Base-by-base conservation (phyloP, 2,888 invertebrate genomes). In the Conomelus anceps region DNA sequence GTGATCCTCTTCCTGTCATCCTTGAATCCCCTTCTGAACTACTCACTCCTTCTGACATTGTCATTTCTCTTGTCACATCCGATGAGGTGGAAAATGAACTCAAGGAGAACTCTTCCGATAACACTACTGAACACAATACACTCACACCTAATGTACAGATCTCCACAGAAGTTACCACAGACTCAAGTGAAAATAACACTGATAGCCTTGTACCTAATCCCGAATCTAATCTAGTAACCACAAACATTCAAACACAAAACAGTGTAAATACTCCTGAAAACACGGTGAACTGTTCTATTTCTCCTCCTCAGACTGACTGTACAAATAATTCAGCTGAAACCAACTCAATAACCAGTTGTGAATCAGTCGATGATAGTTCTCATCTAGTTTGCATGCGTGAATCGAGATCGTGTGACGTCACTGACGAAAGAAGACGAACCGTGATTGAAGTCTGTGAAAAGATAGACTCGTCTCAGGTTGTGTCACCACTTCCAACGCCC, bases 1-100 rank as follows among this genome's bases (percentile, higher is more conserved):
- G 89, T 89, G 90, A 91, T 84, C 90, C 90, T 84, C 90, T 91
- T 84, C 91, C 91, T 89, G 90, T 91, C 22, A 91, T 91, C 86
- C 91, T 90, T 23, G 91, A 91, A 88, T 90, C 89, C 86, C 89
- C 90, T 84, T 90, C 90, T 23, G 91, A 91, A 90, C 90, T 90
- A 87, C 22, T 89, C 84, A 89, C 89, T 85, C 85, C 84, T 88
- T 88, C 85, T 88, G 88, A 88, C 22, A 88, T 88, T 85, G 22
- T 29, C 34, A 22, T 86, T 22, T 86, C 86, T 20, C 29, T 86
- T 24, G 86, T 86, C 17, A 29, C 86, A 22, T 86, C 23, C 22
- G 84, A 84, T 24, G 29, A 88, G 85, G 23, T 84, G 20, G 26
- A 85, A 17, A 29, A 84, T 13, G 84, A 29, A 84, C 29, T 88